These are phyloP conservation scores for Salvelinus alpinus DNA, from an alignment of 2,113 vertebrate genomes.

Conservation along the genomic window DNA sequence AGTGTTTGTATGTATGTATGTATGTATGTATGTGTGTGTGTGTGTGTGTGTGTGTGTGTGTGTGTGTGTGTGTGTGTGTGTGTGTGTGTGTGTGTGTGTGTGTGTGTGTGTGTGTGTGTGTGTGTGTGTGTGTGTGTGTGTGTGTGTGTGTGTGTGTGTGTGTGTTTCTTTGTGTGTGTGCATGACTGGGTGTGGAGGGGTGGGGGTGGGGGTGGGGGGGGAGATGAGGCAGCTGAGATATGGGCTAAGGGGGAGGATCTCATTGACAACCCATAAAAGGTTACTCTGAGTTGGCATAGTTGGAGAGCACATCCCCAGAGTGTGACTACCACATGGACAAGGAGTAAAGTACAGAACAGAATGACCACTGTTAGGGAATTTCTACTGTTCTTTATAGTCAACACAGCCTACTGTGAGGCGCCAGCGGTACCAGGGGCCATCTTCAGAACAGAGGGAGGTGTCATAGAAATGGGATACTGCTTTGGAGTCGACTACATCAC, in stretches of 20 bases:
- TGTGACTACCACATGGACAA: constrained; percentile 14
- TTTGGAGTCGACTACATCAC: constrained; percentile 68
- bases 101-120: neutral
- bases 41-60: too few species aligned
- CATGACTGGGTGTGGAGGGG: constrained; percentile 13
- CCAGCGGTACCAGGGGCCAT: neutral
- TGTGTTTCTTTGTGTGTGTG: neutral
- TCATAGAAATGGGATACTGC: constrained; percentile 65
- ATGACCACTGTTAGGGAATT: constrained; percentile 48
- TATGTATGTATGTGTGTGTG: too few species aligned
- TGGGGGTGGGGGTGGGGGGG: constrained; percentile 57
- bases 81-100: neutral
- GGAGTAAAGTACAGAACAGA: constrained; percentile 25
- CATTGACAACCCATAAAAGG: constrained; percentile 28
- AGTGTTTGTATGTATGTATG: too few species aligned
- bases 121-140: neutral
- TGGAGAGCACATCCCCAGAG: constrained; percentile 14
- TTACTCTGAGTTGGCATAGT: constrained; percentile 19
- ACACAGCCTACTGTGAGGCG: constrained; percentile 29
- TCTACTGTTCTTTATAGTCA: constrained; percentile 54
- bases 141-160: neutral
- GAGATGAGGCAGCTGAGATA: constrained; percentile 35
- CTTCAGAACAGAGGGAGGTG: constrained; percentile 40
- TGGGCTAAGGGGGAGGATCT: constrained; percentile 59
- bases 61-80: too few species aligned